These are phyloP conservation scores for Doryteuthis pealeii DNA, from an alignment of 1,140 invertebrate genomes.

Conservation along the genomic window DNA sequence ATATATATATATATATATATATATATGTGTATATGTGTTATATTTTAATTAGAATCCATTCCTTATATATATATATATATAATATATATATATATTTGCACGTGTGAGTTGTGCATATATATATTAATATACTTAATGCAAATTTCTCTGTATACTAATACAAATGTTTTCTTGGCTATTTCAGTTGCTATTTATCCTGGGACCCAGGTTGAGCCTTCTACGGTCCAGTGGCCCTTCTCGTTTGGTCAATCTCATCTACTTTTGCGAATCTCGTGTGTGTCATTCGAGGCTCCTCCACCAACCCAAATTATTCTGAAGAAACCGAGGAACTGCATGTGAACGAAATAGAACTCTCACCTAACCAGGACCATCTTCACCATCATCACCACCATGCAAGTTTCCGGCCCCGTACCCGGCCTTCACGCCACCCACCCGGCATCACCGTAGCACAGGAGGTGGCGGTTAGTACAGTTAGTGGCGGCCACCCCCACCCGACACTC, in stretches of 20 bases:
- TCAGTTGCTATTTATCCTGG: constrained; percentile 76
- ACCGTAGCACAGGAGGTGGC: constrained; percentile 51
- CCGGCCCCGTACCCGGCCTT: no score
- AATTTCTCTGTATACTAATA: no score
- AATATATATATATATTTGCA: no score
- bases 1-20: no score
- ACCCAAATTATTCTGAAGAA: constrained; percentile 39
- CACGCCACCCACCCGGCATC: no score
- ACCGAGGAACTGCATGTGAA: constrained; percentile 62
- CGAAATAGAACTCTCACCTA: constrained; percentile 64
- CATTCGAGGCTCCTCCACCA: constrained; percentile 59
- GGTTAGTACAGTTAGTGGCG: constrained; percentile 38
- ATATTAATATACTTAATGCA: no score
- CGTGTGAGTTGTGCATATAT: no score
- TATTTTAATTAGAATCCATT: no score
- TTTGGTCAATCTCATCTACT: constrained; percentile 73
- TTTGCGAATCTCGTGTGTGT: constrained; percentile 76
- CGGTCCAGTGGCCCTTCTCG: constrained; percentile 73
- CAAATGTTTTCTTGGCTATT: constrained; percentile 28
- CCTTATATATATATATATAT: no score
- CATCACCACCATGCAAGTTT: neutral
- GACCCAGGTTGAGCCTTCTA: constrained; percentile 77
- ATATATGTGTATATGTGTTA: no score
- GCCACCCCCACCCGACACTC: constrained; percentile 18
- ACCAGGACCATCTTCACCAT: constrained; percentile 20